Evolutionary conservation across 2,797 vertebrate species (phyloP), one percentile per base, ranked within the genome.

Genomic region (Neopelma chrysocephalum): DNA sequence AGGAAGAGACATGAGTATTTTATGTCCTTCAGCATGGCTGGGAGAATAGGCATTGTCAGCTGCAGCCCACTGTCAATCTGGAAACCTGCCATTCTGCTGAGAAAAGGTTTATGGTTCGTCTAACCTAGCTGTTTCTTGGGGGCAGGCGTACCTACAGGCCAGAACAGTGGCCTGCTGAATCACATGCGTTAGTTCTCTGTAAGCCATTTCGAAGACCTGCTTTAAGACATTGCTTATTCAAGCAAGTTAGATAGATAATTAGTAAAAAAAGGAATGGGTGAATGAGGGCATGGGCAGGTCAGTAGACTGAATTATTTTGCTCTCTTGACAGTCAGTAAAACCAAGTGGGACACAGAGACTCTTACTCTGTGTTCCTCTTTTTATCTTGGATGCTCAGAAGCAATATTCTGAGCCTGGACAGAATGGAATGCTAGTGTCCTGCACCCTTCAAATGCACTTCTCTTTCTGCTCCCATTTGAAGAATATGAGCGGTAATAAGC

Each of bases 181-280:
- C 43, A n/a, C 0, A 4, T 15, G 10, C 2, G 0, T 20, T 70
- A 40, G 26, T 20, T 82, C 7, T 58, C 40, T 17, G 26, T 42
- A 45, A 82, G 70, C 14, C 45, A 16, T 75, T 81, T 90, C 31
- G 83, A 69, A 86, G 58, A 14, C 21, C 60, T 78, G 8, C 21
- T 93, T 73, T 79, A 85, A 82, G 87, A 43, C 31, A 61, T 87
- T 81, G 68, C 58, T 94, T 91, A 84, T 93, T 97, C 89, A 95
- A 94, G 84, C 66, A 96, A 96, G 36, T 68, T 54, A 69, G 60
- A 31, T 91, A 86, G 97, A 97, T 96, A 93, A 96, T 93, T 97
- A 94, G 89, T 29, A 43, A 92, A 82, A 81, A 79, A 71, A n/a
- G 2, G 8, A 32, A 16, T 2, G 20, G 3, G 21, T 64, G 56